Percentiles rank a stretch among this genome's conserved stretches.
Evolutionary conservation across 2,113 vertebrate genomes (phyloP).

Genomic region (Archocentrus centrarchus): DNA sequence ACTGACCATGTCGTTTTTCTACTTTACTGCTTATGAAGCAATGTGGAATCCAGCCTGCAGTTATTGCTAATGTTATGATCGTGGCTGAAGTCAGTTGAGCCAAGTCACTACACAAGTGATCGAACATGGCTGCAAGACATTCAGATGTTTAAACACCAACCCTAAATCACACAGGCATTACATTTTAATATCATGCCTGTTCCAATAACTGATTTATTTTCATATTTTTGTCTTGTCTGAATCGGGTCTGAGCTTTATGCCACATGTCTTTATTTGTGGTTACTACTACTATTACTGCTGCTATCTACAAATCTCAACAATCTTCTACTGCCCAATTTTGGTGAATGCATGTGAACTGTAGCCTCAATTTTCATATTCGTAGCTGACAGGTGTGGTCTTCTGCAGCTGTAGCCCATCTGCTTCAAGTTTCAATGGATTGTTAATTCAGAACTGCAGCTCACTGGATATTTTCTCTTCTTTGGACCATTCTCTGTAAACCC

Average conservation of each 20-base stretch:
- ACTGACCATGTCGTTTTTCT: conserved; percentile 9
- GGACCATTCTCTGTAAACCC: neutral
- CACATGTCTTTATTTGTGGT: neutral
- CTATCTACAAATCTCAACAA: neutral
- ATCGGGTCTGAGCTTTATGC: neutral
- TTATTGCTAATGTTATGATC: neutral
- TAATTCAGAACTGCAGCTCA: neutral
- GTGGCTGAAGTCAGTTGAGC: neutral
- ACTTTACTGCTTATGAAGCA: neutral
- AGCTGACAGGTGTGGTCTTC: conserved; percentile 7
- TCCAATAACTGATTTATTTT: neutral
- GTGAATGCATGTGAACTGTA: neutral
- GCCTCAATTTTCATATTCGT: neutral
- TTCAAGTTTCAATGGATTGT: no score
- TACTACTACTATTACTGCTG: neutral
- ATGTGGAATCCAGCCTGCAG: neutral
- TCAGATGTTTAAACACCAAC: neutral
- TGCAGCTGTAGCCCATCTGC: neutral
- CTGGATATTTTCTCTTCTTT: conserved; percentile 7
- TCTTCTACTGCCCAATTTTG: neutral
- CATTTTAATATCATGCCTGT: neutral
- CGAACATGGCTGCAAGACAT: neutral
- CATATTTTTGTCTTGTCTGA: neutral
- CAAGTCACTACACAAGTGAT: neutral
- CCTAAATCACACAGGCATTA: neutral